These are phyloP conservation scores for Dinocampus coccinellae DNA, from an alignment of 2,888 invertebrate genomes.

Conservation along the genomic window DNA sequence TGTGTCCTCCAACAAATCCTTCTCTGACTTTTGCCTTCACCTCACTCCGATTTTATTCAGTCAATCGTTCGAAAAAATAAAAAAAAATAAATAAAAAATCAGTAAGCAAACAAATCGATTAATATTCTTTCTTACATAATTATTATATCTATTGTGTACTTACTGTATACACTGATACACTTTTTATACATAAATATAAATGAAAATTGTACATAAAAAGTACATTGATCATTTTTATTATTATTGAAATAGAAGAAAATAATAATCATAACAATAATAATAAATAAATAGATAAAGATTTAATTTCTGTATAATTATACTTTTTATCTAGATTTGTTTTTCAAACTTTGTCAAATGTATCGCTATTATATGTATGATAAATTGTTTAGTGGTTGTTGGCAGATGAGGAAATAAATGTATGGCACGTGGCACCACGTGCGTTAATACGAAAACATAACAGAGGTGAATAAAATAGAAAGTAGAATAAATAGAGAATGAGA, in stretches of 20 bases:
- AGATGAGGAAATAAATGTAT: not conserved
- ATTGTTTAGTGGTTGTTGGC: not conserved
- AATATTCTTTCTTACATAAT: not conserved
- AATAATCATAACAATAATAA: too few relatives aligned
- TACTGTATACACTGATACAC: too few relatives aligned
- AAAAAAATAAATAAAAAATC: too few relatives aligned
- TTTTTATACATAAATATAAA: not conserved
- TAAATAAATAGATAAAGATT: too few relatives aligned
- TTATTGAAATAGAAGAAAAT: too few relatives aligned
- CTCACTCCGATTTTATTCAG: not conserved
- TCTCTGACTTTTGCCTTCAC: not conserved
- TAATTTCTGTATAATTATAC: too few relatives aligned
- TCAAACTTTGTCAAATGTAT: too few relatives aligned
- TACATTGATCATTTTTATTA: too few relatives aligned
- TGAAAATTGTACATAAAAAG: not conserved
- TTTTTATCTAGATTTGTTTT: too few relatives aligned
- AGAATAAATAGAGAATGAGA: conserved; percentile 1
- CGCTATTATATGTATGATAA: not conserved
- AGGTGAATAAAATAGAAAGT: not conserved
- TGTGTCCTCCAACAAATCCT: not conserved
- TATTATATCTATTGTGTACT: not conserved
- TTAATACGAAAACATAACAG: conserved; percentile 13
- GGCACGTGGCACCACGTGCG: conserved; percentile 29
- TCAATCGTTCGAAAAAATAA: not conserved
- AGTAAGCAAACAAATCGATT: not conserved